Percentiles rank a stretch among this genome's conserved stretches.
Evolutionary conservation across 2,797 vertebrate species (phyloP).

Genomic region (Adrianichthys oophorus): DNA sequence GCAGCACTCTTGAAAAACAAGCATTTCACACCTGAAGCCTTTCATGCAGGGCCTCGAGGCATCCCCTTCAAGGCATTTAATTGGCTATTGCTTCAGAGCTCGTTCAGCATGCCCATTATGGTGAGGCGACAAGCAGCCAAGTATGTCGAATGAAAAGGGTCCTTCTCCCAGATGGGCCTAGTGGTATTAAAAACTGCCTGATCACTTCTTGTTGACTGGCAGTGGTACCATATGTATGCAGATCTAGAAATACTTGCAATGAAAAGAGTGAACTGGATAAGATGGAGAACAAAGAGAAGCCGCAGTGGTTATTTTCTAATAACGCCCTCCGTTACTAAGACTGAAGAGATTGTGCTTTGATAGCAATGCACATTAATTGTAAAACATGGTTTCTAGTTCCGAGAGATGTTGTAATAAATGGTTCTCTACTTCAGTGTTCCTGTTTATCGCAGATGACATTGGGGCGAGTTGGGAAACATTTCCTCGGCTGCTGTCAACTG

Average conservation of each 20-base stretch:
- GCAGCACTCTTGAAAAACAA: slow-evolving; percentile 98
- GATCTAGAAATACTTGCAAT: slow-evolving; percentile 57
- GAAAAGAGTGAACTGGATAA: slow-evolving; percentile 46
- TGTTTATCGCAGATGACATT: slow-evolving; percentile 54
- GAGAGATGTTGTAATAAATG: slow-evolving; percentile 25
- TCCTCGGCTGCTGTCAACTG: slow-evolving; percentile 49
- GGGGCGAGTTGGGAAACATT: slow-evolving; percentile 53
- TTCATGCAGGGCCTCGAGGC: slow-evolving; percentile 92
- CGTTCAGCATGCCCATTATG: slow-evolving; percentile 94
- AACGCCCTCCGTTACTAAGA: slow-evolving; percentile 13
- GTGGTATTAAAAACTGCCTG: slow-evolving; percentile 84
- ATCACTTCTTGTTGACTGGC: slow-evolving; percentile 88
- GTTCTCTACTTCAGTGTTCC: slow-evolving; percentile 24
- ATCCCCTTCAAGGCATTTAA: slow-evolving; percentile 99
- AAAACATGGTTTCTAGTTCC: slow-evolving; percentile 1
- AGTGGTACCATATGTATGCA: slow-evolving; percentile 72
- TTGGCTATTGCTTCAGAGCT: slow-evolving; percentile 98
- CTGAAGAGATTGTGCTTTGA: slow-evolving; percentile 13
- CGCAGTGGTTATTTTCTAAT: slow-evolving; percentile 33
- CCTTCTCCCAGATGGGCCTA: slow-evolving; percentile 88
- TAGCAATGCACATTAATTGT: slow-evolving; percentile 10
- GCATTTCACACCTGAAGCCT: slow-evolving; percentile 99
- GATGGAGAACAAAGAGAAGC: slow-evolving; percentile 25
- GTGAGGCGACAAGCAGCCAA: slow-evolving; percentile 89
- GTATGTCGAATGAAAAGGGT: slow-evolving; percentile 93